Evolutionary conservation across 2,113 vertebrate species (phyloP).

Genomic region (Megaleporinus macrocephalus): DNA sequence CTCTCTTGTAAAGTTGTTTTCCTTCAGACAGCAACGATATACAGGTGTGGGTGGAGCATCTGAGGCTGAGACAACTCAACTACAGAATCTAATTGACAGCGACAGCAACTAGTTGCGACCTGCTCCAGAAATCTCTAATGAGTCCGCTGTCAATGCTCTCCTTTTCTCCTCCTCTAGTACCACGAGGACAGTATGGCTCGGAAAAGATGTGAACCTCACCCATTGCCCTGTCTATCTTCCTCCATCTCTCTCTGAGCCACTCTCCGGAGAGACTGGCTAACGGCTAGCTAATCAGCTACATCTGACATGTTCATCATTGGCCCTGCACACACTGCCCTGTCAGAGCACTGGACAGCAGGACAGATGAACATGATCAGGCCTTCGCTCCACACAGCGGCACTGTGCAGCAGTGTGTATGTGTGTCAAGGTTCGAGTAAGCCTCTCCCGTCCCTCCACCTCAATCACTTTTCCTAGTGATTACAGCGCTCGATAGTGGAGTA

Average conservation of each 20-base stretch:
- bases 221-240: neutral
- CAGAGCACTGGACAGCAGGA: slow-evolving; percentile 29
- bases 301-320: slow-evolving; percentile 71
- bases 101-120: neutral
- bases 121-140: neutral
- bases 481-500: slow-evolving; percentile 53
- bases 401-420: slow-evolving; percentile 33
- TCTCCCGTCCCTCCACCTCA: slow-evolving; percentile 17
- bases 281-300: slow-evolving; percentile 70
- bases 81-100: too few species aligned
- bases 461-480: slow-evolving; percentile 62
- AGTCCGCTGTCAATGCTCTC: neutral
- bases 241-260: slow-evolving; percentile 11
- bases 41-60: too few species aligned
- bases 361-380: slow-evolving; percentile 48
- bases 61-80: too few species aligned
- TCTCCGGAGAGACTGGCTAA: slow-evolving; percentile 67
- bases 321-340: slow-evolving; percentile 45
- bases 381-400: neutral
- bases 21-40: too few species aligned
- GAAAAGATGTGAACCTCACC: neutral
- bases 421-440: slow-evolving; percentile 39
- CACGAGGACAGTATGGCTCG: neutral
- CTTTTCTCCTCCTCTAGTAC: neutral
- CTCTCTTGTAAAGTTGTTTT: too few species aligned